A percentile compares a stretch with the other conserved stretches of the same genome.
phyloP scores from a whole-genome alignment of 2,113 vertebrate genomes.

The Corythoichthys intestinalis region DNA sequence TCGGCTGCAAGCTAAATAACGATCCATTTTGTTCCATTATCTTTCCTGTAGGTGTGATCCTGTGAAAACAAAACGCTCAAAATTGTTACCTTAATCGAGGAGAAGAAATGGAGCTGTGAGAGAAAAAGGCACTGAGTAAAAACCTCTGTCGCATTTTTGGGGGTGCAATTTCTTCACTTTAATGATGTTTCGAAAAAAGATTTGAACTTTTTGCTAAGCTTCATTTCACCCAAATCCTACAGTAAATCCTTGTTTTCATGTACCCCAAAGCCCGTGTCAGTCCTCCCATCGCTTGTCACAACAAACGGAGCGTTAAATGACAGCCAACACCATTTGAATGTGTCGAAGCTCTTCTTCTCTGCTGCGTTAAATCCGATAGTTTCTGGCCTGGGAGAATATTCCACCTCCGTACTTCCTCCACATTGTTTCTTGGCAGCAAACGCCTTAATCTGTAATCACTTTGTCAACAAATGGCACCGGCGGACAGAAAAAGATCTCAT shows the following conservation, averaged over 20 bases:
- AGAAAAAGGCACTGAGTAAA: neutral
- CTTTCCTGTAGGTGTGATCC: neutral
- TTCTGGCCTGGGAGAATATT: neutral
- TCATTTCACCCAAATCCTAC: neutral
- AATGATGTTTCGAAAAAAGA: neutral
- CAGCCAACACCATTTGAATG: neutral
- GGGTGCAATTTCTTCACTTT: neutral
- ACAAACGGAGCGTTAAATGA: constrained; percentile 1
- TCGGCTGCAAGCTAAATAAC: neutral
- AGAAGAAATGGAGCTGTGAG: neutral
- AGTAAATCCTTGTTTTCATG: constrained; percentile 1
- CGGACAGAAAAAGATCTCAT: neutral
- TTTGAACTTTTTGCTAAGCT: constrained; percentile 1
- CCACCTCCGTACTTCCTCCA: neutral
- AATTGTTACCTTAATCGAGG: neutral
- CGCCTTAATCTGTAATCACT: neutral
- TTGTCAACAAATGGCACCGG: neutral
- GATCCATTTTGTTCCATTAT: constrained; percentile 1
- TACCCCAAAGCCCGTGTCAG: neutral
- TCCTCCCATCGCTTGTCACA: constrained; percentile 1
- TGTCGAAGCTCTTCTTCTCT: neutral
- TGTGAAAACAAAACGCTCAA: neutral
- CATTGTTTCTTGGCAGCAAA: neutral
- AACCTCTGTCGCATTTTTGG: neutral
- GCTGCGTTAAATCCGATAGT: neutral